Conservation (phyloP, 2,113 vertebrate genomes). For the Muscicapa adusta region DNA sequence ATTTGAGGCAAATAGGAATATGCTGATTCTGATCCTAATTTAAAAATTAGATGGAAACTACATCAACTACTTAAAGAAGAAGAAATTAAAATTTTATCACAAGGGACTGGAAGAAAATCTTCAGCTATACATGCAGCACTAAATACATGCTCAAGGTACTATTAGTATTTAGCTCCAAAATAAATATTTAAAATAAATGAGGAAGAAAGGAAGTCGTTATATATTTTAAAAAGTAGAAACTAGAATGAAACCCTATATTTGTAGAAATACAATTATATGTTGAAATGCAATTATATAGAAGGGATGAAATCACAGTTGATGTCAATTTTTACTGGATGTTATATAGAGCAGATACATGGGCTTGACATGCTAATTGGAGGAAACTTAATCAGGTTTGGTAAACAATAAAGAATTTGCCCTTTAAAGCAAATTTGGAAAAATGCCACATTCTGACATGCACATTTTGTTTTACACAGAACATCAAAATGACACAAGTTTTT, state of each 20-base stretch:
- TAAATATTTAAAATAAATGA: not conserved
- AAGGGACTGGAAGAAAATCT: not conserved
- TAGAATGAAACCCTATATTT: not conserved
- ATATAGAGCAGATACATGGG: slow-evolving; percentile 39
- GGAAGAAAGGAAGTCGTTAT: not conserved
- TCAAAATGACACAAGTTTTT: not conserved
- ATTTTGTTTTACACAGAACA: not conserved
- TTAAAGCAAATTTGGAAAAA: slow-evolving; percentile 13
- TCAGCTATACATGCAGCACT: not conserved
- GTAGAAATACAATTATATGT: slow-evolving; percentile 39
- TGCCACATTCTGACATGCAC: not conserved
- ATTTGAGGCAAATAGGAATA: not conserved
- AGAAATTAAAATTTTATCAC: not conserved
- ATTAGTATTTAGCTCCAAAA: not conserved
- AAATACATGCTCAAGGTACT: not conserved
- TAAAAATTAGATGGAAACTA: not conserved
- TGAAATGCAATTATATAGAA: slow-evolving; percentile 49
- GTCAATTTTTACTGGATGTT: slow-evolving; percentile 22
- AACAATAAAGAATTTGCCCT: slow-evolving; percentile 31
- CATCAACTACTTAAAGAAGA: not conserved
- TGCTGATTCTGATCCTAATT: not conserved
- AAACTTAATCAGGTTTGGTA: slow-evolving; percentile 37
- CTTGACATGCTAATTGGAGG: slow-evolving; percentile 47
- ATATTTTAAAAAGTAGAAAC: not conserved
- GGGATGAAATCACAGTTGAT: slow-evolving; percentile 44